Base-by-base conservation (phyloP, 2,113 vertebrate species). In the Aegithalos caudatus region DNA sequence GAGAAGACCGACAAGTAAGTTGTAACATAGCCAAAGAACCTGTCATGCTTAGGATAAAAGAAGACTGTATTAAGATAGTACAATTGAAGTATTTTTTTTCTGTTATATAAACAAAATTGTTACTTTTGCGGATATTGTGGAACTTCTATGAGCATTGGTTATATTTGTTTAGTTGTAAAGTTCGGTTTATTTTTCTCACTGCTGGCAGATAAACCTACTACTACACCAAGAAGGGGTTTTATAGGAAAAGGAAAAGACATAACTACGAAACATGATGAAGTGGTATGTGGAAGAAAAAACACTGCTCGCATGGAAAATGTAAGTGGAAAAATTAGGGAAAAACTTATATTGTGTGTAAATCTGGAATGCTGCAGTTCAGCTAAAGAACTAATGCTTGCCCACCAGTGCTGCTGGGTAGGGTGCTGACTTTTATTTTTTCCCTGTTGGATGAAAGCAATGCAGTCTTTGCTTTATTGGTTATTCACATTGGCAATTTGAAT, bases 241-340 rank as follows among this genome's bases (percentile, higher is more conserved):
- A 93, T 93, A 44, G 99, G 99, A 78, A 99, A 99, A 97, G 99
- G 99, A 82, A 99, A 99, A 97, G 99, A 99, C 95, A 99, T 99
- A 93, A 99, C 99, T 72, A 99, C 99, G 20, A 99, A 99, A 94
- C 99, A 99, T 4, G 99, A 99, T 85, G 99, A 98, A 95, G 99
- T 98, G 27, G 97, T 98, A 17, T 99, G 99, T 64, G 99, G 99
- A 66, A 98, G 99, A 89, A 99, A 99, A 97, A 99, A 99, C 88
- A 99, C 99, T 2, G 99, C 99, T 10, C 98, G 99, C 80, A 99
- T 99, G 99, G 99, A 99, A 96, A 99, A 99, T 47, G 99, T 99
- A 97, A 98, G 98, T 90, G 72, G 72, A 88, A 85, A 57, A 80
- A 40, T 45, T 18, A 18, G n/a, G 25, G 62, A 28, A 81, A 47